phyloP scores from a whole-genome alignment of 2,113 vertebrate genomes.

The Bambusicola thoracicus region DNA sequence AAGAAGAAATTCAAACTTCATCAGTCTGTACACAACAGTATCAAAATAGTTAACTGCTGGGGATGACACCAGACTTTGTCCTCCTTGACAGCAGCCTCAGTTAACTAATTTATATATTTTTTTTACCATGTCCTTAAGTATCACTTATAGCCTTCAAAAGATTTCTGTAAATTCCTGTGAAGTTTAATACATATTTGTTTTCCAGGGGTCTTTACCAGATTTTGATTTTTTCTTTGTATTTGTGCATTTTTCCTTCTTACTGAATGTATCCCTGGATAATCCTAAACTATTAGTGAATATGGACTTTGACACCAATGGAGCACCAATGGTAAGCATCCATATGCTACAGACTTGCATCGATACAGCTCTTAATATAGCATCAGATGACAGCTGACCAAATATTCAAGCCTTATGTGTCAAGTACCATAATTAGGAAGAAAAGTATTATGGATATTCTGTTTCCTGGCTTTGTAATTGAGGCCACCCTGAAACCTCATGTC shows the following conservation, averaged over 20 bases:
- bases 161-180: neutral
- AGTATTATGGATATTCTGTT: neutral
- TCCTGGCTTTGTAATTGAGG: neutral
- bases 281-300: neutral
- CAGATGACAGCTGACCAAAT: neutral
- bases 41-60: neutral
- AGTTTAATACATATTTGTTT: neutral
- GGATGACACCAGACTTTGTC: neutral
- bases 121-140: neutral
- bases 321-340: neutral
- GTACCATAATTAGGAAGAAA: neutral
- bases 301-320: neutral
- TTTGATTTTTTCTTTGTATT: neutral
- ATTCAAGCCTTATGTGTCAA: neutral
- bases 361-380: neutral
- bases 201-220: neutral
- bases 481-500: neutral
- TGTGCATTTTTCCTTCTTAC: neutral
- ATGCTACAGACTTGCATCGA: neutral
- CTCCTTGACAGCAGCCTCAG: neutral
- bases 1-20: neutral
- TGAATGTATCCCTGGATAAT: neutral
- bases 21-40: neutral
- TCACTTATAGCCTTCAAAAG: neutral
- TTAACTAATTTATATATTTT: neutral